Evolutionary conservation across 2,113 vertebrate genomes (phyloP).

Genomic region (Ibidorhyncha struthersii): DNA sequence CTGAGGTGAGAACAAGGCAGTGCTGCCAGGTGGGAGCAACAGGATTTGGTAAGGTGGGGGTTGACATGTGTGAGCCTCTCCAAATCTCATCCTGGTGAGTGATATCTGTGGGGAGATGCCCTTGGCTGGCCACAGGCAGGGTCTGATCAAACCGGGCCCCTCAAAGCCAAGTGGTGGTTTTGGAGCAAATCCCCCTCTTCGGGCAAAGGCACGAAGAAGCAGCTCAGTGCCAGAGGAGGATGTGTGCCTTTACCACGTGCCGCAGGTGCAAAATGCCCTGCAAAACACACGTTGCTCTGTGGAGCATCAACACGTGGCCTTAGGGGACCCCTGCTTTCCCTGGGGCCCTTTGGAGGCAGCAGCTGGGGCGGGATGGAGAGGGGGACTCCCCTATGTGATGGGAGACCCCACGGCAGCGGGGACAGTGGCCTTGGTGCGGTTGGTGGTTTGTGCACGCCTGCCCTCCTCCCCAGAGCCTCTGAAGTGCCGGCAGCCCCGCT

Average conservation of each 20-base stretch:
- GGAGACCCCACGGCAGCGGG: accelerated
- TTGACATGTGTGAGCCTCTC: not conserved
- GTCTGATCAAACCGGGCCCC: not conserved
- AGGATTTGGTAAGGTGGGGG: not conserved
- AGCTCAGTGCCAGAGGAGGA: not conserved
- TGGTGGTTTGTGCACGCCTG: accelerated
- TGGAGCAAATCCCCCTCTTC: not conserved
- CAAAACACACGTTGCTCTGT: not conserved
- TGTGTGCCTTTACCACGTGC: accelerated
- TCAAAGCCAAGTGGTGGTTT: not conserved
- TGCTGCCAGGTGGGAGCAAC: not conserved
- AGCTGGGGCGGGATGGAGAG: not conserved
- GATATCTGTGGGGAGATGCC: not conserved
- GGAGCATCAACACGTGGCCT: accelerated
- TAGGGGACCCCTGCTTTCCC: not conserved
- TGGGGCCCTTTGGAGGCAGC: not conserved
- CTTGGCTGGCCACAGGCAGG: accelerated
- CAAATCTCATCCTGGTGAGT: accelerated
- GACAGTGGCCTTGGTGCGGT: accelerated
- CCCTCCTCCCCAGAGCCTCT: not conserved
- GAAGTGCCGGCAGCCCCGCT: not conserved
- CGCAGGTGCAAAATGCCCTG: not conserved
- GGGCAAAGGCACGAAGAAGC: not conserved
- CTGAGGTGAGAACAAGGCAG: not conserved
- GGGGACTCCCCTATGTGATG: accelerated